phyloP scores from a whole-genome alignment of 2,113 vertebrate species.

The Ctenomys sociabilis region DNA sequence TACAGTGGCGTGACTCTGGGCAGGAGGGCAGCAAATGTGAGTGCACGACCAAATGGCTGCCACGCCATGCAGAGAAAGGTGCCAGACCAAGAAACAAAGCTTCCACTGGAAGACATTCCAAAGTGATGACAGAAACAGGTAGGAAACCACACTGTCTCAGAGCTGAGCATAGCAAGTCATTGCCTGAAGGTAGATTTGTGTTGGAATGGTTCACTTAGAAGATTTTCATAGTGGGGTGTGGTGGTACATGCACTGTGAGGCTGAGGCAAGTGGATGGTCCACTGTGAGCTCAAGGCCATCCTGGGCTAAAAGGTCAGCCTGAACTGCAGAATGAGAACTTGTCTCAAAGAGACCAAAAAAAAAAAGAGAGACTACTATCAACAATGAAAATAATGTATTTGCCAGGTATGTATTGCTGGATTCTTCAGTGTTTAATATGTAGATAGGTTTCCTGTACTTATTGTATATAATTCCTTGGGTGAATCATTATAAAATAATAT shows the following conservation, averaged over 20 bases:
- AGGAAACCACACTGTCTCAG: not conserved
- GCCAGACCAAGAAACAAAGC: not conserved
- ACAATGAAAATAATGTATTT: not conserved
- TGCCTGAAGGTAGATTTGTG: constrained; percentile 1
- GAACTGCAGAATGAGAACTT: not conserved
- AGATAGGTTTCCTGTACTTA: too few relatives aligned
- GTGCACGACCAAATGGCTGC: not conserved
- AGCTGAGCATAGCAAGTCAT: not conserved
- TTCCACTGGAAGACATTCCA: not conserved
- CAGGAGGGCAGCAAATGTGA: not conserved
- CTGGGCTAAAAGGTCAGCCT: not conserved
- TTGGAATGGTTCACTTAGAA: not conserved
- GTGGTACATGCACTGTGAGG: not conserved
- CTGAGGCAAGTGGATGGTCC: too few relatives aligned
- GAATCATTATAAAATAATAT: too few relatives aligned
- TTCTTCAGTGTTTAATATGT: too few relatives aligned
- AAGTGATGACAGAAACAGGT: not conserved
- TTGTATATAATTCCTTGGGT: too few relatives aligned
- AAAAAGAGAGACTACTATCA: not conserved
- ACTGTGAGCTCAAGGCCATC: not conserved
- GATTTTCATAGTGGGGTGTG: not conserved
- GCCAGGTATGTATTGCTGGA: not conserved
- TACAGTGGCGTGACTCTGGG: not conserved
- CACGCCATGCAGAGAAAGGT: not conserved
- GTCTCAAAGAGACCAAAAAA: not conserved